Percentiles rank a stretch among this genome's conserved stretches.
These are phyloP conservation scores for Diacarnus erythraeanus DNA, from an alignment of 37 sponge, comb jelly and placozoan species.

Conservation along the genomic window DNA sequence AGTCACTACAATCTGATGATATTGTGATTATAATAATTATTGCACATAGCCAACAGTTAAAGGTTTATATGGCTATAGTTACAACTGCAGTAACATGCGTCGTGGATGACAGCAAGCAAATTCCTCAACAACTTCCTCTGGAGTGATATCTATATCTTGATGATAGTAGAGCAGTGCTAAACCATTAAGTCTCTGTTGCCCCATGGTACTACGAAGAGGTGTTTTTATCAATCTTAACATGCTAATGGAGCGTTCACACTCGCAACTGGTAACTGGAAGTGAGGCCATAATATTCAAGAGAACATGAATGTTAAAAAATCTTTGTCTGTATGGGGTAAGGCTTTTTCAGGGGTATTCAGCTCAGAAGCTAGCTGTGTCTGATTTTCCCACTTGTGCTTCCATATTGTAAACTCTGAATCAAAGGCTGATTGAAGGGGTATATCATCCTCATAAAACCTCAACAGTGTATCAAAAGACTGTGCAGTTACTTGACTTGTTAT, in stretches of 20 bases:
- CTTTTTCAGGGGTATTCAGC: conserved; percentile 42
- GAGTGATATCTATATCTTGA: neutral
- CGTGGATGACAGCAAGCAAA: too few species aligned
- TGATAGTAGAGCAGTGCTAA: too few species aligned
- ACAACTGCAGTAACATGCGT: too few species aligned
- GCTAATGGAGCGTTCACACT: conserved; percentile 58
- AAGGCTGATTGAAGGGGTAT: conserved; percentile 24
- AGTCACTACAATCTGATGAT: too few species aligned
- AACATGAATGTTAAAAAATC: conserved; percentile 46
- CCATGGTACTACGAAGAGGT: neutral
- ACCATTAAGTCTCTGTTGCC: too few species aligned
- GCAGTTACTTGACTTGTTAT: neutral
- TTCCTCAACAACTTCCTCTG: neutral
- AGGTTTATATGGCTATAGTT: too few species aligned
- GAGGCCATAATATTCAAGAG: too few species aligned
- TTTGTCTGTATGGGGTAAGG: conserved; percentile 11
- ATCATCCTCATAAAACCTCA: too few species aligned
- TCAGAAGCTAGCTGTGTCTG: conserved; percentile 2
- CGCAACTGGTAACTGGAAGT: conserved; percentile 62
- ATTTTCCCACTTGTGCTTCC: conserved; percentile 28
- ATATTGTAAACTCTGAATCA: conserved; percentile 36
- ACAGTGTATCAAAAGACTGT: conserved; percentile 26
- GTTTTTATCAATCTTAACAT: neutral
- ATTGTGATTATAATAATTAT: too few species aligned
- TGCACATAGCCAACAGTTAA: too few species aligned